Percentiles rank a stretch among this genome's conserved stretches.
Conservation (phyloP, 2,797 vertebrate genomes). For the Enteromius fasciolatus region DNA sequence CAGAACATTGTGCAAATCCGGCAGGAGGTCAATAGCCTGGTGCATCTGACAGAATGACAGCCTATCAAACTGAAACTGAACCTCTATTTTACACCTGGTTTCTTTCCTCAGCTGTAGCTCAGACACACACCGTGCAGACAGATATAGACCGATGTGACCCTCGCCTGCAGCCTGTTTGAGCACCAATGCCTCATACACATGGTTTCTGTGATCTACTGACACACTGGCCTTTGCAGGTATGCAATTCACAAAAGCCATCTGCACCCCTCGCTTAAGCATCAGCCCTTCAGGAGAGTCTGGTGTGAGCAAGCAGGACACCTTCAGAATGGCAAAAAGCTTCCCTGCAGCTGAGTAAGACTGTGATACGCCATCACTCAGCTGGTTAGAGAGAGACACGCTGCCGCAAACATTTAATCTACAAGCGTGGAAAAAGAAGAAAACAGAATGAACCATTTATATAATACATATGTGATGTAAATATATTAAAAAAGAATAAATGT, state of each 20-base stretch:
- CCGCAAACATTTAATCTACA: conserved; percentile 81
- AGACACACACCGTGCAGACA: conserved; percentile 79
- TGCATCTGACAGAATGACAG: conserved; percentile 84
- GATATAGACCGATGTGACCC: conserved; percentile 74
- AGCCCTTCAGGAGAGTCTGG: conserved; percentile 84
- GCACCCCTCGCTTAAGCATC: conserved; percentile 79
- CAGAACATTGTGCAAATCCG: conserved; percentile 79
- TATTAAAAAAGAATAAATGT: background rate
- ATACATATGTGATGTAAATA: background rate
- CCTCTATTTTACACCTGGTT: conserved; percentile 74
- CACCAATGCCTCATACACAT: conserved; percentile 79
- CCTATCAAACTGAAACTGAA: conserved; percentile 89
- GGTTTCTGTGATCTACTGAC: conserved; percentile 44
- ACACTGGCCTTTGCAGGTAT: background rate
- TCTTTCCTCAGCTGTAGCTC: conserved; percentile 76
- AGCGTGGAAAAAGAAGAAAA: conserved; percentile 1
- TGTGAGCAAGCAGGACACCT: conserved; percentile 76
- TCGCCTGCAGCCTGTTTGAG: conserved; percentile 70
- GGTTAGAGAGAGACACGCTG: conserved; percentile 67
- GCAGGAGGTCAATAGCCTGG: conserved; percentile 82
- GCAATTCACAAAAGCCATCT: conserved; percentile 74
- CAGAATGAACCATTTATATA: background rate
- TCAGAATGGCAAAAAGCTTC: conserved; percentile 79
- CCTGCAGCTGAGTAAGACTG: conserved; percentile 65
- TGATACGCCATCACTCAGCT: conserved; percentile 57